phyloP scores from a whole-genome alignment of 2,888 invertebrate genomes.

The Caenorhabditis becei region DNA sequence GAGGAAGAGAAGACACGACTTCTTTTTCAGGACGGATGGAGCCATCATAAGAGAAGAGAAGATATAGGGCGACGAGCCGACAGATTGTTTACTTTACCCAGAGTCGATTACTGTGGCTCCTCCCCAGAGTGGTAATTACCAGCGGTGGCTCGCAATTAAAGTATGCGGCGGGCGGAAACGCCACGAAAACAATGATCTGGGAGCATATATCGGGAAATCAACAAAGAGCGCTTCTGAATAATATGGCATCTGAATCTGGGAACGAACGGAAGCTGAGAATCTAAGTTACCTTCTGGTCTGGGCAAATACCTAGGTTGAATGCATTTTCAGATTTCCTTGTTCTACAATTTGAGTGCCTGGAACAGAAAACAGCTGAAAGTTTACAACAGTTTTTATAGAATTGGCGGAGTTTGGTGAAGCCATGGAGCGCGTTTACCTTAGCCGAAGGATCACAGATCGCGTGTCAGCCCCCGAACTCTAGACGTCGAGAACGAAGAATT shows the following conservation, averaged over 20 bases:
- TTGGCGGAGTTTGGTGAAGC: too few relatives aligned
- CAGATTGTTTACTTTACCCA: slow-evolving; percentile 5
- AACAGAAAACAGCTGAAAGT: too few relatives aligned
- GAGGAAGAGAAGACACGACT: slow-evolving; percentile 3
- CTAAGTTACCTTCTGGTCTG: background rate
- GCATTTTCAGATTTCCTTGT: too few relatives aligned
- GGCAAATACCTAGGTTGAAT: too few relatives aligned
- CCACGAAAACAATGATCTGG: slow-evolving; percentile 30
- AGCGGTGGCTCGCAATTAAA: slow-evolving; percentile 33
- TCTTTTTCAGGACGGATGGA: slow-evolving; percentile 21
- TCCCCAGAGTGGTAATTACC: slow-evolving; percentile 42
- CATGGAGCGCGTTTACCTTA: too few relatives aligned
- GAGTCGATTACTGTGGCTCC: slow-evolving; percentile 19
- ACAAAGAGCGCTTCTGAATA: slow-evolving; percentile 9
- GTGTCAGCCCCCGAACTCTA: background rate
- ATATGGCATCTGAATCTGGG: slow-evolving; percentile 11
- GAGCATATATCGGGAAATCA: slow-evolving; percentile 9
- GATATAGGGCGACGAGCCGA: background rate
- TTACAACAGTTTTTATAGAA: too few relatives aligned
- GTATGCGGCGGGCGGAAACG: slow-evolving; percentile 2
- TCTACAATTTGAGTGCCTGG: too few relatives aligned
- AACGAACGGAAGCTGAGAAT: slow-evolving; percentile 17
- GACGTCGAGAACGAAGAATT: slow-evolving; percentile 10
- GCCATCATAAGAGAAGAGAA: background rate
- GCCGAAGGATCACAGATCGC: too few relatives aligned